A percentile compares a stretch with the other conserved stretches of the same genome.
phyloP scores from a whole-genome alignment of 2,113 vertebrate genomes.

The Octodon degus region DNA sequence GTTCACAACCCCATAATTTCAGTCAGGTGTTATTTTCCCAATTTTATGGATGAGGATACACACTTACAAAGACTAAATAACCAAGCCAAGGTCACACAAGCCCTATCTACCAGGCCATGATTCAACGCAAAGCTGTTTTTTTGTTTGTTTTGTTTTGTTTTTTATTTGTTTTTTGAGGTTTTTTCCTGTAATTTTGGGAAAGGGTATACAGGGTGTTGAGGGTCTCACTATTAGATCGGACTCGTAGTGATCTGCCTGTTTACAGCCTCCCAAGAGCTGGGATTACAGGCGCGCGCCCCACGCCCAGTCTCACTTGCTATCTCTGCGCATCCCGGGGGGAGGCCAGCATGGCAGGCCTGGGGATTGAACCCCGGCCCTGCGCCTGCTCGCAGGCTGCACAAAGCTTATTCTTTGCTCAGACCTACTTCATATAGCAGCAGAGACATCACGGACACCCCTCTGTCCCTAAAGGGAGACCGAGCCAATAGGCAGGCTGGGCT shows the following conservation, averaged over 20 bases:
- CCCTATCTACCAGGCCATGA: neutral
- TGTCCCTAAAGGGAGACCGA: neutral
- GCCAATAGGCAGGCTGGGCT: neutral
- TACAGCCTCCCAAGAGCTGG: too few species aligned
- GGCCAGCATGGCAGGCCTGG: too few species aligned
- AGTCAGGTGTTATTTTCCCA: conserved; percentile 17
- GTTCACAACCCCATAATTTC: conserved; percentile 48
- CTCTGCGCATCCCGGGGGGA: too few species aligned
- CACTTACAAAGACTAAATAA: conserved; percentile 5
- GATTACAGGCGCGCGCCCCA: too few species aligned
- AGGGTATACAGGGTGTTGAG: too few species aligned
- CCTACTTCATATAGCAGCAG: neutral
- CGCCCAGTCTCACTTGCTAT: too few species aligned
- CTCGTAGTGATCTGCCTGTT: too few species aligned
- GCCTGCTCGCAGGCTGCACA: neutral
- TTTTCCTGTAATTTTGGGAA: too few species aligned
- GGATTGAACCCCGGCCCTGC: too few species aligned
- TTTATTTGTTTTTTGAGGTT: too few species aligned
- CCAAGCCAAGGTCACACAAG: neutral
- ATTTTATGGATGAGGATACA: conserved; percentile 59
- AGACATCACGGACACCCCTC: neutral
- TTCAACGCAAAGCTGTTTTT: neutral
- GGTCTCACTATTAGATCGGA: too few species aligned
- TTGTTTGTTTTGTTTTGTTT: too few species aligned
- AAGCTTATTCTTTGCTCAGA: neutral